phyloP scores from a whole-genome alignment of 2,797 vertebrate genomes.

The Hippopotamyrus pictus region DNA sequence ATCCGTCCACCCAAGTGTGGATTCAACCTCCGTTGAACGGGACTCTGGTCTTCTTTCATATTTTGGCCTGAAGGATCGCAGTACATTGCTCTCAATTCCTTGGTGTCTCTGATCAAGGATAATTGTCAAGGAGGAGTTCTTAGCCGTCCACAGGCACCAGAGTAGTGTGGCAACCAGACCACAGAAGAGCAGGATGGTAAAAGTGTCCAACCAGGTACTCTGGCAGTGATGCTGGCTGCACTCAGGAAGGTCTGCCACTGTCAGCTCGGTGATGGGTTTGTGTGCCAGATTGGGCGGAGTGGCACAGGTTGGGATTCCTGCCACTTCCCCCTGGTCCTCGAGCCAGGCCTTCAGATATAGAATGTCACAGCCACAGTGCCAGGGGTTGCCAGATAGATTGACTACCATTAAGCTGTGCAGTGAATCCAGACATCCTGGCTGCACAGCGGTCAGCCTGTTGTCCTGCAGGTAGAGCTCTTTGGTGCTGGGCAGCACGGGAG shows the following conservation, averaged over 20 bases:
- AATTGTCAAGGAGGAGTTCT: constrained; percentile 50
- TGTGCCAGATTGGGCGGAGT: constrained; percentile 51
- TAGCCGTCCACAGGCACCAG: constrained; percentile 55
- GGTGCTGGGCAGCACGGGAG: constrained; percentile 45
- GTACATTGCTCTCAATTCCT: constrained; percentile 32
- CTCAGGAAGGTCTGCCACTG: constrained; percentile 44
- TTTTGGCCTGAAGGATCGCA: constrained; percentile 53
- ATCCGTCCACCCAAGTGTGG: constrained; percentile 3
- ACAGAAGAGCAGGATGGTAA: constrained; percentile 40
- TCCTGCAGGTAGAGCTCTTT: constrained; percentile 58
- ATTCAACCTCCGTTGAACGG: background rate
- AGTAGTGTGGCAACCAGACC: constrained; percentile 52
- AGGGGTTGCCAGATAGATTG: constrained; percentile 63
- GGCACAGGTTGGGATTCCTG: constrained; percentile 48
- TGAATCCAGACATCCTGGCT: constrained; percentile 61
- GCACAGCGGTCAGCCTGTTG: constrained; percentile 54
- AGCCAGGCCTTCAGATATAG: constrained; percentile 68
- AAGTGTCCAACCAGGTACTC: constrained; percentile 16
- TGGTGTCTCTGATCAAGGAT: constrained; percentile 49
- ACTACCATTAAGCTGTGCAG: constrained; percentile 48
- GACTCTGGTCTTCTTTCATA: constrained; percentile 39
- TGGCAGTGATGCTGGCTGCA: constrained; percentile 42
- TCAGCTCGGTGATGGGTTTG: constrained; percentile 50
- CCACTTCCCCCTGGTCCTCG: constrained; percentile 43
- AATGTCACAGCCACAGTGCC: constrained; percentile 70